Evolutionary conservation across 2,113 vertebrate species (phyloP).

Genomic region (Phrynocephalus versicolor): DNA sequence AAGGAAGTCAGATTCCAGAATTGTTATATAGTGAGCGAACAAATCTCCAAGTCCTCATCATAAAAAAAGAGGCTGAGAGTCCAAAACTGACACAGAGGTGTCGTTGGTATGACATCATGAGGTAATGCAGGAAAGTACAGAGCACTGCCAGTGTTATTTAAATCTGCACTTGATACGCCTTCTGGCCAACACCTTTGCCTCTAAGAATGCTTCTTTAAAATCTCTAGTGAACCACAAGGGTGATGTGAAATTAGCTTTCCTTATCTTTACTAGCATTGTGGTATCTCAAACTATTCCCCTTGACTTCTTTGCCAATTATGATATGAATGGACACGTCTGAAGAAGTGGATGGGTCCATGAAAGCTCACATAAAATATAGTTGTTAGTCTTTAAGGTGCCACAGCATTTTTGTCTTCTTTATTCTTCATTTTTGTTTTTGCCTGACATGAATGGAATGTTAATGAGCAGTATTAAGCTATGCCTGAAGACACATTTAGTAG

Average conservation of each 20-base stretch:
- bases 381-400: no score
- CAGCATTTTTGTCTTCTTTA: no score
- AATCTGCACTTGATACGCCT: not conserved
- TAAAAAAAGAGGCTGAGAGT: not conserved
- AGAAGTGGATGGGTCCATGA: no score
- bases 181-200: not conserved
- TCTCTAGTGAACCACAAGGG: not conserved
- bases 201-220: not conserved
- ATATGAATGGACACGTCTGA: not conserved
- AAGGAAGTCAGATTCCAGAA: not conserved
- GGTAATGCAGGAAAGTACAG: not conserved
- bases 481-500: conserved; percentile 1
- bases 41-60: not conserved
- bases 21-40: not conserved
- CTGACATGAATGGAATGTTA: not conserved
- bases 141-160: not conserved
- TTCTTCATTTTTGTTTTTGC: no score
- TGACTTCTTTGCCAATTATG: not conserved
- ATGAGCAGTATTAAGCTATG: conserved; percentile 4
- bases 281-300: conserved; percentile 8
- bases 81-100: not conserved
- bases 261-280: not conserved
- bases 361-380: no score
- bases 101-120: not conserved
- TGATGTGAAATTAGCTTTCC: not conserved